Conservation (phyloP, 1,140 invertebrate genomes). For the Platorchestia sp. region DNA sequence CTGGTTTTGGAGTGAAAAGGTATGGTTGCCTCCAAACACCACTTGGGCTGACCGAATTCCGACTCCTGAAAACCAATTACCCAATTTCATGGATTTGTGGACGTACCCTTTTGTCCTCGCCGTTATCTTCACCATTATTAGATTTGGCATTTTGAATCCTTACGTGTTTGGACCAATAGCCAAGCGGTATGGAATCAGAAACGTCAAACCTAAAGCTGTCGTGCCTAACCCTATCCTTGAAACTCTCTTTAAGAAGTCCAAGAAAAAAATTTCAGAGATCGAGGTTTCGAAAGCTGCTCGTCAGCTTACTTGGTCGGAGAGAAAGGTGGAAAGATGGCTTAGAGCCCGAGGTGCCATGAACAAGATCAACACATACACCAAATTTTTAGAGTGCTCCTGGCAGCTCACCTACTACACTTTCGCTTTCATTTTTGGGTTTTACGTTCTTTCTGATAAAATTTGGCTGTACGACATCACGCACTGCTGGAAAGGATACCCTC, state of each 20-base stretch:
- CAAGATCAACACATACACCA: background rate
- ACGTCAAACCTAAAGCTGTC: background rate
- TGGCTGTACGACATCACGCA: too few species aligned
- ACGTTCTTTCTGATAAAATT: conserved; percentile 89
- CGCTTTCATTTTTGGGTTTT: conserved; percentile 87
- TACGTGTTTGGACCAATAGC: background rate
- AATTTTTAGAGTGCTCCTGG: conserved; percentile 72
- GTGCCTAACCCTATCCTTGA: background rate
- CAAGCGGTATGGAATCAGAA: background rate
- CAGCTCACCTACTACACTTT: conserved; percentile 87
- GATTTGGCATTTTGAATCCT: background rate
- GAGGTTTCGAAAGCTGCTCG: conserved; percentile 77
- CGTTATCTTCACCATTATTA: background rate
- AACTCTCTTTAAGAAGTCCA: background rate
- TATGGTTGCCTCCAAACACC: background rate
- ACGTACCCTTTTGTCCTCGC: background rate
- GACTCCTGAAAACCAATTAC: background rate
- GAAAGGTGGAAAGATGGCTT: conserved; percentile 92
- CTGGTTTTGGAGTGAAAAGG: conserved; percentile 36
- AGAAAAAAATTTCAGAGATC: background rate
- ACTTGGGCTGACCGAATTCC: background rate
- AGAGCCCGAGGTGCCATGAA: conserved; percentile 75
- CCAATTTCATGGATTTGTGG: background rate
- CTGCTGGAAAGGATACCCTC: too few species aligned
- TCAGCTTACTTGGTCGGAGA: conserved; percentile 85